Evolutionary conservation across 2,888 invertebrate genomes (phyloP).

Genomic region (Stenchaetothrips biformis): DNA sequence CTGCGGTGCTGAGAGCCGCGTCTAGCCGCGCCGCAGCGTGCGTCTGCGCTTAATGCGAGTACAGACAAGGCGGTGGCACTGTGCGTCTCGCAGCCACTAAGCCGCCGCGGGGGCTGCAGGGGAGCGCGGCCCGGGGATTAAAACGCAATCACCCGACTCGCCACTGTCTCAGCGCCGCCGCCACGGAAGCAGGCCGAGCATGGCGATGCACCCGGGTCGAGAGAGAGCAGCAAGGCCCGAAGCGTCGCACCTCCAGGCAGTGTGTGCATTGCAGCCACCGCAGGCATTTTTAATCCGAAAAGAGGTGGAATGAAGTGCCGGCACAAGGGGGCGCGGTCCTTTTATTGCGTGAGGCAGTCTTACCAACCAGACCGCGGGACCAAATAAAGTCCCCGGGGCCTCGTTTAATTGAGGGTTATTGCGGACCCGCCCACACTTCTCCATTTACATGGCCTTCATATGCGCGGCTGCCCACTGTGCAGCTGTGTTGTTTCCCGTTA

Average conservation of each 20-base stretch:
- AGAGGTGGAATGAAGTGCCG: not conserved
- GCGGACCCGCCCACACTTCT: not conserved
- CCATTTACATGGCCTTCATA: not conserved
- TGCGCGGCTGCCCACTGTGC: not conserved
- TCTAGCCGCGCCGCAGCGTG: not conserved
- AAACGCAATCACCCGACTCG: not conserved
- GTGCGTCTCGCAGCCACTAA: not conserved
- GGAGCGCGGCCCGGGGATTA: not conserved
- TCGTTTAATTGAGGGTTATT: constrained; percentile 24
- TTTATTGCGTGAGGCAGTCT: not conserved
- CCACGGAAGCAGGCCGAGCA: not conserved
- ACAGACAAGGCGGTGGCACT: too few relatives aligned
- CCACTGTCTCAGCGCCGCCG: too few relatives aligned
- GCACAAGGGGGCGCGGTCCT: not conserved
- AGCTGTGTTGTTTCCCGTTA: too few relatives aligned
- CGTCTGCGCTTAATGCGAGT: too few relatives aligned
- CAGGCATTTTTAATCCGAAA: constrained; percentile 14
- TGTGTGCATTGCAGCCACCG: not conserved
- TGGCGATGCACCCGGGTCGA: too few relatives aligned
- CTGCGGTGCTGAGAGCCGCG: too few relatives aligned
- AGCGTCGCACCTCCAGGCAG: too few relatives aligned
- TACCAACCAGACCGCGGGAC: not conserved
- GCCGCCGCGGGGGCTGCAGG: not conserved
- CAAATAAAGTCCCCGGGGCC: constrained; percentile 6
- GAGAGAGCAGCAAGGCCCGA: too few relatives aligned